phyloP scores from a whole-genome alignment of 2,888 invertebrate genomes.

The Volucella zonaria region DNA sequence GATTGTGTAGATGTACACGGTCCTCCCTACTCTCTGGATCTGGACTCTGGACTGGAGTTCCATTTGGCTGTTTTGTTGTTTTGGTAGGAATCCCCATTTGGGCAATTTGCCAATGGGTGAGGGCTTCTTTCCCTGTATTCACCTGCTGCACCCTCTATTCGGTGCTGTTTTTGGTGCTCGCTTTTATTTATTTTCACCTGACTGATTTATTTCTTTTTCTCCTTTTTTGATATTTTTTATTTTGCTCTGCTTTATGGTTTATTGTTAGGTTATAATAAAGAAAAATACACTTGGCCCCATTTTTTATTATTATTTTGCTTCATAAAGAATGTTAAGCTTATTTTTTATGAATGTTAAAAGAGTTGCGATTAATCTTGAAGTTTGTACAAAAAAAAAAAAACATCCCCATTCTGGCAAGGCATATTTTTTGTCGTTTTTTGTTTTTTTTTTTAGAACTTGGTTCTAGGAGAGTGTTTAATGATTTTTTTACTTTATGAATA shows the following conservation, averaged over 20 bases:
- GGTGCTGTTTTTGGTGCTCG: neutral
- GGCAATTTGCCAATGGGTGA: constrained; percentile 70
- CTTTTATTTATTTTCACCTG: constrained; percentile 61
- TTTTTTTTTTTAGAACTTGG: neutral
- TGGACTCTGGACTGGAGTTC: constrained; percentile 25
- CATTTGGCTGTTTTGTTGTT: constrained; percentile 32
- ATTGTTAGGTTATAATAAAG: constrained; percentile 63
- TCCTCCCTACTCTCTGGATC: constrained; percentile 36
- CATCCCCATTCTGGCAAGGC: neutral
- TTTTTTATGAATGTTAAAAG: constrained; percentile 47
- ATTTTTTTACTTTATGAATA: constrained; percentile 3
- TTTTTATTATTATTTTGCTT: constrained; percentile 43
- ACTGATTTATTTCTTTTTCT: constrained; percentile 61
- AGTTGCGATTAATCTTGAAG: constrained; percentile 55
- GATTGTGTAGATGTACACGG: constrained; percentile 58
- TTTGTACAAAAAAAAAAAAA: neutral
- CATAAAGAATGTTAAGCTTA: constrained; percentile 30
- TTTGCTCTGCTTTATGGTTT: constrained; percentile 22
- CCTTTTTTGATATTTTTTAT: constrained; percentile 3
- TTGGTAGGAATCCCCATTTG: constrained; percentile 45
- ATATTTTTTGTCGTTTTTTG: neutral
- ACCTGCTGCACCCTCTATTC: neutral
- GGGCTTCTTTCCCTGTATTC: constrained; percentile 37
- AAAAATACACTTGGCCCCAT: constrained; percentile 60
- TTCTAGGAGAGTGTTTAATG: constrained; percentile 36